Percentiles rank a stretch among this genome's conserved stretches.
Conservation (phyloP, 2,888 invertebrate genomes). For the Nemapogon koenigi region DNA sequence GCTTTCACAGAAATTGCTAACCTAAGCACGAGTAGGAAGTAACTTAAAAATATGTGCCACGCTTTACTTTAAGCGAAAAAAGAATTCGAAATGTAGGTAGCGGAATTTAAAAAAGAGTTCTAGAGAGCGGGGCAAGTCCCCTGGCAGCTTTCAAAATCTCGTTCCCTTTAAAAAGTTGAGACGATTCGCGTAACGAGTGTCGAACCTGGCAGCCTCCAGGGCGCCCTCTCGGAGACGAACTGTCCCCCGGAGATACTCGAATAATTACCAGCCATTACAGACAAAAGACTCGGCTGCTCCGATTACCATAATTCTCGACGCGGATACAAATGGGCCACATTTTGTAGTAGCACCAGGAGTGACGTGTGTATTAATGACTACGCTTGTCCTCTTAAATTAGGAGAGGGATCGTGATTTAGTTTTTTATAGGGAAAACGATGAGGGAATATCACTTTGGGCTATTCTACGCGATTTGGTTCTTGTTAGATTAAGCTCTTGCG, state of each 20-base stretch:
- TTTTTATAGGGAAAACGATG: slow-evolving; percentile 43
- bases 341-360: slow-evolving; percentile 60
- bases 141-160: slow-evolving; percentile 50
- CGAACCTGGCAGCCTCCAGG: slow-evolving; percentile 34
- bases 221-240: slow-evolving; percentile 43
- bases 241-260: slow-evolving; percentile 54
- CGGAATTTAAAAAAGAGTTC: slow-evolving; percentile 24
- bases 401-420: slow-evolving; percentile 59
- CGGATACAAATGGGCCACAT: slow-evolving; percentile 57
- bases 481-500: no score
- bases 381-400: slow-evolving; percentile 63
- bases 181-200: slow-evolving; percentile 62
- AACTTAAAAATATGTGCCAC: no score
- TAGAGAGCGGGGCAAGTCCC: slow-evolving; percentile 43
- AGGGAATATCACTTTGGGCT: no score
- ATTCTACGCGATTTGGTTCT: no score
- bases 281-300: slow-evolving; percentile 62
- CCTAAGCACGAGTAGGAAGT: no score
- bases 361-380: slow-evolving; percentile 64
- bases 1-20: slow-evolving; percentile 5
- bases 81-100: slow-evolving; percentile 3
- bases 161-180: slow-evolving; percentile 61
- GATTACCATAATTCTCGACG: slow-evolving; percentile 62
- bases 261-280: slow-evolving; percentile 64
- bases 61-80: slow-evolving; percentile 2